Evolutionary conservation across 2,113 vertebrate species (phyloP), one percentile per base, ranked within the genome.

Genomic region (Ciconia boyciana): DNA sequence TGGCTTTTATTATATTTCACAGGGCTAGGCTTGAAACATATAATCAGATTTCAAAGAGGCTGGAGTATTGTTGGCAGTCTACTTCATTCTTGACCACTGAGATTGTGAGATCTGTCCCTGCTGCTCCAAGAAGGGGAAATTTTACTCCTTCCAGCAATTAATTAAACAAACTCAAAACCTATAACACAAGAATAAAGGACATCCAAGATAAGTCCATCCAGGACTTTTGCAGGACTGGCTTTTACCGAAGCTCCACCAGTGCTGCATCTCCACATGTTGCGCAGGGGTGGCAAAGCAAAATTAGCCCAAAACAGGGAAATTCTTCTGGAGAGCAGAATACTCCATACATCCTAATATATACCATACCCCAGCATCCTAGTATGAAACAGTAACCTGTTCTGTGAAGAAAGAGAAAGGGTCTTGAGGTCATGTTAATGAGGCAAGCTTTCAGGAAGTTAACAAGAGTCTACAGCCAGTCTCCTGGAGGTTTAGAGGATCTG

Each of bases 11-110:
- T 97, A 77, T 70, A 92, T 89, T 96, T 81, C 94, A 91, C 83
- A 88, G 93, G 74, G 91, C 85, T 96, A 68, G 64, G 54, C 83
- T 93, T 65, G 76, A 96, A 97, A 96, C 92, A 54, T 82, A 81
- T 93, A 86, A 94, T 95, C 95, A 96, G 71, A 95, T 97, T 96
- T 96, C 92, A 96, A 94, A 96, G 91, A 68, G 32, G 44, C 71
- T 89, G 34, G 49, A 78, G 72, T 49, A 79, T 46, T 83, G 87
- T 74, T 96, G 95, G 93, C 91, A 95, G 90, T 29, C 83, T 68
- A 39, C 78, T 89, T 94, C 87, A 88, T 82, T 83, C 90, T 75
- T 96, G 90, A 96, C 94, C 94, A 94, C 95, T 46, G 92, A 95
- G 92, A 90, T 44, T 72, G 81, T 51, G 90, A 94, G 85, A 87